phyloP scores from a whole-genome alignment of 2,888 invertebrate species.

The Tetropium fuscum region DNA sequence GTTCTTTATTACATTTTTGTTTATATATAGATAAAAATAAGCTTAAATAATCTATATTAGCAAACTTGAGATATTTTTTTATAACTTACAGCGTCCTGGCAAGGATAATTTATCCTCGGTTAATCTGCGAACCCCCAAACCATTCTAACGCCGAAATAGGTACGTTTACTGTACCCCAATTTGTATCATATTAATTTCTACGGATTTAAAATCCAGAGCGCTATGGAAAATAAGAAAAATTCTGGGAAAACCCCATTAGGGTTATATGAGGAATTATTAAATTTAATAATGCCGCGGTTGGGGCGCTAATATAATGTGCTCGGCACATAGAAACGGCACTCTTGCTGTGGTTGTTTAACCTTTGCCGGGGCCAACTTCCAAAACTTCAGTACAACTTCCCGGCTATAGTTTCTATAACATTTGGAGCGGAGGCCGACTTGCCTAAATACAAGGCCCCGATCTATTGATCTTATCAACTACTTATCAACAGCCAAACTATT shows the following conservation, averaged over 20 bases:
- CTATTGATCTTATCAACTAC: constrained; percentile 35
- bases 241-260: constrained; percentile 12
- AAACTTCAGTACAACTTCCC: constrained; percentile 4
- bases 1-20: no score
- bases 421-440: background rate
- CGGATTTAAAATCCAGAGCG: background rate
- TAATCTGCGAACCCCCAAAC: no score
- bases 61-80: no score
- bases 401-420: constrained; percentile 7
- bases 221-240: constrained; percentile 23
- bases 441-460: constrained; percentile 28
- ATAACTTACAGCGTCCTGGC: no score
- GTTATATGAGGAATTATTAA: constrained; percentile 36
- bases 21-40: no score
- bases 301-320: constrained; percentile 17
- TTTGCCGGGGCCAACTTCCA: constrained; percentile 34
- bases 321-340: constrained; percentile 13
- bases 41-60: no score
- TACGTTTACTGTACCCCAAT: no score
- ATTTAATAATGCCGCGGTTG: constrained; percentile 38
- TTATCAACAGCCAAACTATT: no score
- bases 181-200: background rate
- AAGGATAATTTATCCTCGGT: no score
- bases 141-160: no score
- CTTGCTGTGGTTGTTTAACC: constrained; percentile 41